These are phyloP conservation scores for Acromyrmex charruanus DNA, from an alignment of 1,140 invertebrate species.

Conservation along the genomic window DNA sequence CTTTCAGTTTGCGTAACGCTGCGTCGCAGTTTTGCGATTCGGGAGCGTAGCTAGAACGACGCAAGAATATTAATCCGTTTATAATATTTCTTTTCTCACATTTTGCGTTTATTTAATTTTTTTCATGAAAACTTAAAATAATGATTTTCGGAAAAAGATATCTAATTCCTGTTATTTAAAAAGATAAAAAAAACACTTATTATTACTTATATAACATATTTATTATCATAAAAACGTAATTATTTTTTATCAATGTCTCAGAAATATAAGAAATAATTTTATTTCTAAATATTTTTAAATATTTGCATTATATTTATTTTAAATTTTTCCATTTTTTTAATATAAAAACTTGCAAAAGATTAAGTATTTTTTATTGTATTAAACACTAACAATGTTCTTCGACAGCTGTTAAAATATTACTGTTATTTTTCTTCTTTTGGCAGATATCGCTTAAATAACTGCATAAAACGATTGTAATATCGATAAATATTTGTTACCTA, in stretches of 20 bases:
- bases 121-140: neutral
- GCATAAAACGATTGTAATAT: conserved; percentile 33
- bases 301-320: neutral
- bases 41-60: neutral
- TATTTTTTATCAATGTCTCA: neutral
- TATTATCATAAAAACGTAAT: neutral
- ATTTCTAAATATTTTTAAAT: neutral
- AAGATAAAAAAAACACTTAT: neutral
- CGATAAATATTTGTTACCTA: conserved; percentile 47
- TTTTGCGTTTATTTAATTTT: conserved; percentile 19
- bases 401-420: neutral
- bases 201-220: neutral
- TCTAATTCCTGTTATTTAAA: neutral
- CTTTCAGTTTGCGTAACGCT: conserved; percentile 62
- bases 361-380: neutral
- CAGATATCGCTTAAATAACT: conserved; percentile 10
- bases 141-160: neutral
- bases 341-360: neutral
- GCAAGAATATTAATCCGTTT: neutral
- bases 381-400: neutral
- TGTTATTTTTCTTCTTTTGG: conserved; percentile 1
- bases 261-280: neutral
- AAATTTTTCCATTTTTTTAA: neutral
- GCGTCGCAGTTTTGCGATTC: conserved; percentile 45
- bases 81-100: neutral